Conservation (phyloP, 1,140 invertebrate genomes). For the Telenomus remus region DNA sequence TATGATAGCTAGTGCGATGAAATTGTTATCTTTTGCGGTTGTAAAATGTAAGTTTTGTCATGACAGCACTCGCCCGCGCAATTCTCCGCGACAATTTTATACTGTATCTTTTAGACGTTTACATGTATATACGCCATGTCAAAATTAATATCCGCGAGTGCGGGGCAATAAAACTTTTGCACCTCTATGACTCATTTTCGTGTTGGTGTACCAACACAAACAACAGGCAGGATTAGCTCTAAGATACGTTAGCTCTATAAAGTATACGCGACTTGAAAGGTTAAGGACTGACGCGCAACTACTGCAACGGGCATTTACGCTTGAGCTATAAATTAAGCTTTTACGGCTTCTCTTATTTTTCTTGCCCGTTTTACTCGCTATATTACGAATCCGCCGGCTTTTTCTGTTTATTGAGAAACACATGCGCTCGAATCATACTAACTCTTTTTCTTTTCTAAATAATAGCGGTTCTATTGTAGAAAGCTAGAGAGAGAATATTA, state of each 20-base stretch:
- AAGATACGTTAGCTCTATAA: constrained; percentile 54
- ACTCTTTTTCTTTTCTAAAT: no score
- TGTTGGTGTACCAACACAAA: constrained; percentile 34
- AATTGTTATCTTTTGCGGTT: no score
- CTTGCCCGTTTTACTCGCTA: constrained; percentile 6
- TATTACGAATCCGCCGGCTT: no score
- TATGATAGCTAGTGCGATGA: no score
- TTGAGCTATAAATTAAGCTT: constrained; percentile 62
- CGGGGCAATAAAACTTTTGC: constrained; percentile 37
- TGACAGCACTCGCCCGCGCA: background rate
- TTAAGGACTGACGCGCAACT: constrained; percentile 55
- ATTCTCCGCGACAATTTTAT: constrained; percentile 16
- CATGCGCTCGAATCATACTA: no score
- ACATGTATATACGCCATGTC: constrained; percentile 5
- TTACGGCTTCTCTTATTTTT: constrained; percentile 54
- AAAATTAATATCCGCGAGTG: constrained; percentile 47
- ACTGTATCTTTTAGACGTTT: constrained; percentile 31
- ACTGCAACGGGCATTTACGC: constrained; percentile 57
- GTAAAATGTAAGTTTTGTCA: constrained; percentile 4
- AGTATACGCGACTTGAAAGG: constrained; percentile 60
- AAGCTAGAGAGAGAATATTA: no score
- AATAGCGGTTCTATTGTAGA: no score
- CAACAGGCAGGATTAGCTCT: constrained; percentile 29
- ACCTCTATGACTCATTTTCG: constrained; percentile 15
- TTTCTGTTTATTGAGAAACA: no score